phyloP scores from a whole-genome alignment of 2,797 vertebrate genomes.

The Enteromius fasciolatus region DNA sequence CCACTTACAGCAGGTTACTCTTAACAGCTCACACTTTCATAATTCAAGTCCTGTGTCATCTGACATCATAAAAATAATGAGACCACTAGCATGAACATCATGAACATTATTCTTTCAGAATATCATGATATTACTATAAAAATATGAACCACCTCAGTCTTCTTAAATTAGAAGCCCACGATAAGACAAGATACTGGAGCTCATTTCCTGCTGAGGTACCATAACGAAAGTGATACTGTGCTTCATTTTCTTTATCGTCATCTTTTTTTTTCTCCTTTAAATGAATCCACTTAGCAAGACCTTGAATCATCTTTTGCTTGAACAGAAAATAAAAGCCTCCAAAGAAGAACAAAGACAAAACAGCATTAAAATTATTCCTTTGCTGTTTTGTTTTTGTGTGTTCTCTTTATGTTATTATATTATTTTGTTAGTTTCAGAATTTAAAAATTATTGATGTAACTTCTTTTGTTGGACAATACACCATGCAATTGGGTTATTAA shows the following conservation, averaged over 20 bases:
- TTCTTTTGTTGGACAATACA: too few species aligned
- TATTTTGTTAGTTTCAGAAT: too few species aligned
- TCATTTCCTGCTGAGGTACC: conserved; percentile 4
- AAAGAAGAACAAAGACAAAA: not conserved
- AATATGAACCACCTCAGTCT: not conserved
- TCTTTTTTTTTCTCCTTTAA: not conserved
- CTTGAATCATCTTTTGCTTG: not conserved
- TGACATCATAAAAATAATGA: conserved; percentile 25
- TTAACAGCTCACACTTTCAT: not conserved
- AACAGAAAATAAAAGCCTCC: not conserved
- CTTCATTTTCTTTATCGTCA: not conserved
- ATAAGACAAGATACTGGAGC: not conserved
- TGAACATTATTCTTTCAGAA: not conserved
- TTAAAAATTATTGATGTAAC: too few species aligned
- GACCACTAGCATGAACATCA: not conserved
- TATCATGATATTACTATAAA: not conserved
- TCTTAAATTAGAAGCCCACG: conserved; percentile 1
- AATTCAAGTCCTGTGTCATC: not conserved
- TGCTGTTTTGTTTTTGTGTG: not conserved
- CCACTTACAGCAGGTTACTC: not conserved
- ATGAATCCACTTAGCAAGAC: not conserved
- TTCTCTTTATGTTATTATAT: too few species aligned
- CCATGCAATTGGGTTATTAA: too few species aligned
- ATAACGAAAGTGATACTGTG: conserved; percentile 57
- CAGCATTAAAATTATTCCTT: not conserved